A percentile compares a stretch with the other conserved stretches of the same genome.
phyloP scores from a whole-genome alignment of 2,113 vertebrate species.

The Rhea americana region DNA sequence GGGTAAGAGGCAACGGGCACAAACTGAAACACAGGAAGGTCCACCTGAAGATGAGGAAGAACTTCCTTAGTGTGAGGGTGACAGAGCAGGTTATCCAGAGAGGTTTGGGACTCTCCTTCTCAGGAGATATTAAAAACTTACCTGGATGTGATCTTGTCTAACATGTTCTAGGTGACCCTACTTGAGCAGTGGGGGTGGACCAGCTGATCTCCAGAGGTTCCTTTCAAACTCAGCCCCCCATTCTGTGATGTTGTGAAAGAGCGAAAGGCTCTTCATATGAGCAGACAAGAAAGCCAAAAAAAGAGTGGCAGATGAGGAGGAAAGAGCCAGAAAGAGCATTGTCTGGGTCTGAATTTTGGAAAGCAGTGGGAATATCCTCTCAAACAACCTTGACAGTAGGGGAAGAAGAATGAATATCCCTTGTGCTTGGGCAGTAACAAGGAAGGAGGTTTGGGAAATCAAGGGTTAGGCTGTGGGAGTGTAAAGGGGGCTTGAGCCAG shows the following conservation, averaged over 20 bases:
- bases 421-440: not conserved
- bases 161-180: no score
- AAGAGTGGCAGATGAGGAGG: not conserved
- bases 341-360: not conserved
- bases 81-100: no score
- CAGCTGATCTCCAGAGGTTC: no score
- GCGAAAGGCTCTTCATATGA: not conserved
- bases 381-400: rapidly evolving
- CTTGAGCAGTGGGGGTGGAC: no score
- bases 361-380: not conserved
- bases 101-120: no score
- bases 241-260: not conserved
- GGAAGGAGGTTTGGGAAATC: not conserved
- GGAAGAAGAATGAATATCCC: not conserved
- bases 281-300: not conserved
- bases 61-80: no score
- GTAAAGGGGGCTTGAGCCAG: not conserved
- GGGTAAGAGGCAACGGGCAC: no score
- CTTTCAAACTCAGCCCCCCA: no score
- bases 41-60: no score
- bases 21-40: no score
- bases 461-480: not conserved
- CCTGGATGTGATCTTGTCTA: no score
- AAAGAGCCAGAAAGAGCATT: not conserved
- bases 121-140: no score